phyloP scores from a whole-genome alignment of 2,113 vertebrate genomes.

The Sciurus niger region DNA sequence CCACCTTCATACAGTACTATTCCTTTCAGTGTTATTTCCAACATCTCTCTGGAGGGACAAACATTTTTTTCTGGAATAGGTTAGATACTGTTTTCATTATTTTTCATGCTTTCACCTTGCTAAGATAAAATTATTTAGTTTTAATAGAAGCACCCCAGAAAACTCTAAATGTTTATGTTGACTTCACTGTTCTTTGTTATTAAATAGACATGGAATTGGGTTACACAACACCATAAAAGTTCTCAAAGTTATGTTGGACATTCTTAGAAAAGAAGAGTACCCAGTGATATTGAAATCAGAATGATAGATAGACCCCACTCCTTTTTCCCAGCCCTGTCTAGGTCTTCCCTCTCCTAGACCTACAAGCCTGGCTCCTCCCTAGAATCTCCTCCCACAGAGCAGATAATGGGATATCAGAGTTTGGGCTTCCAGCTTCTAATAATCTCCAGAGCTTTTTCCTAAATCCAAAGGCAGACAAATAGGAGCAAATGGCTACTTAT shows the following conservation, averaged over 20 bases:
- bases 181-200: not conserved
- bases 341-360: not conserved
- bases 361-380: not conserved
- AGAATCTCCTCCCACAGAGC: not conserved
- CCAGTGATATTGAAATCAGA: too few relatives aligned
- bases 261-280: not conserved
- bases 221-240: not conserved
- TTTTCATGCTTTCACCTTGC: not conserved
- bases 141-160: not conserved
- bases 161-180: not conserved
- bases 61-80: too few relatives aligned
- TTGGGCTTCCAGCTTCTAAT: not conserved
- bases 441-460: not conserved
- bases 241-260: not conserved
- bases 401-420: not conserved
- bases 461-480: not conserved
- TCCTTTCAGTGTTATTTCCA: too few relatives aligned
- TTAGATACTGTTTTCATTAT: too few relatives aligned
- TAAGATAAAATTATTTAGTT: not conserved
- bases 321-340: not conserved
- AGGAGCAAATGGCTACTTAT: not conserved
- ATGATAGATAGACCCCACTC: not conserved
- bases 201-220: not conserved
- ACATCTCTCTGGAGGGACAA: too few relatives aligned
- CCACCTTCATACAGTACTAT: too few relatives aligned